Evolutionary conservation across 2,888 invertebrate genomes (phyloP).

Genomic region (Cantharis lateralis): DNA sequence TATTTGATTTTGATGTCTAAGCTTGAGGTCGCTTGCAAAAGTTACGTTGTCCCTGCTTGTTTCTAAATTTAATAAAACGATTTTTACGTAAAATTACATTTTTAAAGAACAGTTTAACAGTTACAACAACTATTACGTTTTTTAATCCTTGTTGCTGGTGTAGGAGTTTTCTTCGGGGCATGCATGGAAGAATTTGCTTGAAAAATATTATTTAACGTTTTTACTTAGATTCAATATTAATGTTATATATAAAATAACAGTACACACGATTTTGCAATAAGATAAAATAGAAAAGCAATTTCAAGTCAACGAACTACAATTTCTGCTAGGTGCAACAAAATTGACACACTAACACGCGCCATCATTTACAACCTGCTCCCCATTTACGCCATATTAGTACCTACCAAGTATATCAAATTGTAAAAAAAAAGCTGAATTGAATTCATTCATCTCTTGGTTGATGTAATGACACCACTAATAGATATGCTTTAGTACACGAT

Average conservation of each 20-base stretch:
- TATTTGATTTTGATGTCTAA: neutral
- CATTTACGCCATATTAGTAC: neutral
- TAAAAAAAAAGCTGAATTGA: neutral
- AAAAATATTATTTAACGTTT: neutral
- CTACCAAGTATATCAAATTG: neutral
- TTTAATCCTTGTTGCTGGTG: neutral
- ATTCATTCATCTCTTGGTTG: neutral
- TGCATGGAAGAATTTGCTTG: neutral
- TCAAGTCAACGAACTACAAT: slow-evolving; percentile 19
- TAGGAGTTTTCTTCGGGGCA: neutral
- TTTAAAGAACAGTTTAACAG: neutral
- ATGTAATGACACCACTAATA: neutral
- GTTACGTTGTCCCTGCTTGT: no score
- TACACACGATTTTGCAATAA: neutral
- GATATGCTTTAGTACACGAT: neutral
- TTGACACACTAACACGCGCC: neutral
- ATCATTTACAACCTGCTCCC: neutral
- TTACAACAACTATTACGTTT: neutral
- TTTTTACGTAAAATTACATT: no score
- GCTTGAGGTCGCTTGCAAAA: neutral
- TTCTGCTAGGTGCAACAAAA: slow-evolving; percentile 13
- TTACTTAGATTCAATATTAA: neutral
- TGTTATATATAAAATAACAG: neutral
- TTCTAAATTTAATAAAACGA: no score
- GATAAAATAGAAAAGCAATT: neutral